Base-by-base conservation (phyloP, 2,888 invertebrate species). In the Ganaspis brasiliensis region DNA sequence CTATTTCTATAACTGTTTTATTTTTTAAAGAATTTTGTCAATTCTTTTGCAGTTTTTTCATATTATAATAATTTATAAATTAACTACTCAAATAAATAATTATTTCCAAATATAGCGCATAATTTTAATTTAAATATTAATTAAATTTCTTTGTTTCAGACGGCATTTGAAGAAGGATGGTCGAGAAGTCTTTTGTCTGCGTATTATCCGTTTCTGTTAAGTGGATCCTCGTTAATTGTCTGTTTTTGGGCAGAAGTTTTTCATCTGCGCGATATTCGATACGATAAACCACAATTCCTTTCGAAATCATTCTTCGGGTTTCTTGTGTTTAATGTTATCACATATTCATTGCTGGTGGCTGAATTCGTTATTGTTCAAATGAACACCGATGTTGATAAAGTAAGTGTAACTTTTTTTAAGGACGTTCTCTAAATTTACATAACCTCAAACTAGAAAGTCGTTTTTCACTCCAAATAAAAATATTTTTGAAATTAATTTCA, bases 201-300 rank as follows among this genome's bases (percentile, higher is more conserved):
- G 0, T 98, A 97, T 92, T 98, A 98, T 92, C 97, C 98, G 0
- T 93, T 98, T 59, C 93, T 98, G 76, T 94, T 98, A 93, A 96
- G 97, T 10, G 97, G 97, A 72, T 96, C 97, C 0, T 98, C 98
- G 0, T 93, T 98, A 78, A 96, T 98, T 83, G 97, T 98, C 82
- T 98, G 98, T 92, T 97, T 97, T 91, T 98, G 98, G 98, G 98
- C 98, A 55, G 98, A 98, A 95, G 96, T 97, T 70, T 98, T 98
- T 92, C 98, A 98, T 91, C 93, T 98, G 74, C 95, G 96, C 81
- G 96, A 97, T 89, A 95, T 97, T 83, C 95, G 95, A 80, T 97
- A 96, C 95, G 97, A 98, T 91, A 95, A 95, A 84, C 96, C 97
- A 55, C 95, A 97, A 90, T 98, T 98, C 92, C 94, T 98, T 71